Evolutionary conservation across 2,888 invertebrate species (phyloP).

Genomic region (Drosophila mercatorum): DNA sequence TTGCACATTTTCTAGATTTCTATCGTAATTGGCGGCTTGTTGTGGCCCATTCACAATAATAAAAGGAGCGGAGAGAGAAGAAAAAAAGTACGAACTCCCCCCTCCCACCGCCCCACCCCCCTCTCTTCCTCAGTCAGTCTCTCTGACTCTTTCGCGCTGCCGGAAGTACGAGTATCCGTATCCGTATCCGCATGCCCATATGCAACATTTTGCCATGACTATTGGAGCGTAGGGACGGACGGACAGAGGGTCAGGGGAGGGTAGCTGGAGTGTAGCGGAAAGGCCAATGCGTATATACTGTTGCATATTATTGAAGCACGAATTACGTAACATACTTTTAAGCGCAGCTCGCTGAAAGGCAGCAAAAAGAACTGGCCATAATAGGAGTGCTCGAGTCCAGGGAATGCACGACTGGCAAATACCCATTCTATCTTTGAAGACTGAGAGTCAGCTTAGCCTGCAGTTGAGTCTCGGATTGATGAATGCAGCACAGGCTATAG

Average conservation of each 20-base stretch:
- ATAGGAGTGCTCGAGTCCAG: background rate
- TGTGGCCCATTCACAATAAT: constrained; percentile 52
- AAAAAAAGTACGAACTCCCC: background rate
- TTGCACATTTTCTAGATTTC: constrained; percentile 78
- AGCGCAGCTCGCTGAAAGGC: background rate
- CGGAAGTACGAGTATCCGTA: constrained; percentile 54
- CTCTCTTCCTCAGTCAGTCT: background rate
- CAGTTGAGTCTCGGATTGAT: no score
- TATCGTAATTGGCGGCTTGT: constrained; percentile 78
- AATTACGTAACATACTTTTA: constrained; percentile 24
- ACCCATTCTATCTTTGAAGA: background rate
- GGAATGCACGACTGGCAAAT: background rate
- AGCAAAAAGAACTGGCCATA: background rate
- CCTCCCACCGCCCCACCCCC: background rate
- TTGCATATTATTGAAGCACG: constrained; percentile 19
- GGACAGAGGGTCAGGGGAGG: no score
- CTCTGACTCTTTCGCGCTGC: constrained; percentile 12
- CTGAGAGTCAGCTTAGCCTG: no score
- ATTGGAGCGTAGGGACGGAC: constrained; percentile 3
- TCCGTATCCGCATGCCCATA: constrained; percentile 33
- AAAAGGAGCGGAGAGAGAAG: background rate
- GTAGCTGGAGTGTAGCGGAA: background rate
- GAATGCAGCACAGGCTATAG: no score
- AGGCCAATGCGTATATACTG: constrained; percentile 3
- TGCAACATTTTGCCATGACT: constrained; percentile 24